Evolutionary conservation across 2,797 vertebrate genomes (phyloP), one percentile per base, ranked within the genome.

Genomic region (Crax fasciolata): DNA sequence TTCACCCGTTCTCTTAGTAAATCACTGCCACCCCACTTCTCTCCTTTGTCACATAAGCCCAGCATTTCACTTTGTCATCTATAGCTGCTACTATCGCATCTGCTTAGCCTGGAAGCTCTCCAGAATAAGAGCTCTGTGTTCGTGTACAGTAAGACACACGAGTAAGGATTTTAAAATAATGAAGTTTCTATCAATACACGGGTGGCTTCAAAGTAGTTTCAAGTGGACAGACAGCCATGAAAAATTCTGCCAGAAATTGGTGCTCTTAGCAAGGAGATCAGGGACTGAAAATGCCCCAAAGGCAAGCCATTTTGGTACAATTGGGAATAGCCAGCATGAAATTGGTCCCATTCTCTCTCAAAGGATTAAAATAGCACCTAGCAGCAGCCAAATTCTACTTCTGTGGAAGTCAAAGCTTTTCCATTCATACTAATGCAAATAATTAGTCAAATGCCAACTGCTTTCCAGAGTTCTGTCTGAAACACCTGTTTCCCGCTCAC

Each of bases 331-430:
- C 30, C 43, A 91, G 72, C 46, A 89, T 63, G 51, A 93, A 82
- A 89, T 83, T 51, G 48, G 77, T 80, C 92, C 68, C 16, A 61
- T 93, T 94, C 23, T 80, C 41, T 87, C 77, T 80, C 44, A 89
- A 89, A 83, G 25, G 54, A 72, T 76, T 68, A 41, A 70, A 28
- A 35, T 44, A 57, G 6, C 41, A 77, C n/a, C 43, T 39, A 48
- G 49, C 32, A 65, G 61, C 72, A 92, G 78, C 61, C 76, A 89
- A 87, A 93, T 16, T 94, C 57, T 55, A 24, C 68, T 87, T 72
- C 51, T 15, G 30, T 10, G 17, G 65, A 92, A 85, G 38, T 65
- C 61, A 80, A 85, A 92, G 43, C 55, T 82, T 89, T 89, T 25
- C 41, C 28, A 59, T 70, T 63, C 72, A 58, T 44, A 73, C 51